These are phyloP conservation scores for Rhodinocichla rosea DNA, from an alignment of 2,113 vertebrate genomes.

Conservation along the genomic window DNA sequence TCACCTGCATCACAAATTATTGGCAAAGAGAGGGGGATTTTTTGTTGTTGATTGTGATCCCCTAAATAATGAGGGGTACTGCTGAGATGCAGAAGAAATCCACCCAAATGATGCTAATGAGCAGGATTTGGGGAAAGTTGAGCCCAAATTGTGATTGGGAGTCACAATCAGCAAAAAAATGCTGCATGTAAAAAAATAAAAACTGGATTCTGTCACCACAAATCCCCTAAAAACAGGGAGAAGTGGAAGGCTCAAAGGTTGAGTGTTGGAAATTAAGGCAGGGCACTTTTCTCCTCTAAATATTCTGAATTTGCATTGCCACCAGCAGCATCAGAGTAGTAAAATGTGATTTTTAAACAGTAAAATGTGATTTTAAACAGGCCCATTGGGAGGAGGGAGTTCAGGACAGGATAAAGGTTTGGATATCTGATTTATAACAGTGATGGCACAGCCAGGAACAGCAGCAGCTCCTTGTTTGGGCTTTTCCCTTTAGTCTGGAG, in stretches of 20 bases:
- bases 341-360: too few species aligned
- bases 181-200: background rate
- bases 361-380: too few species aligned
- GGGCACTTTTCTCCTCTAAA: background rate
- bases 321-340: background rate
- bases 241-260: background rate
- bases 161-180: constrained; percentile 50
- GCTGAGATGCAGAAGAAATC: constrained; percentile 56
- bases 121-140: constrained; percentile 50
- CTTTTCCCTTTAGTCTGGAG: background rate
- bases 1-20: constrained; percentile 53
- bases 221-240: background rate
- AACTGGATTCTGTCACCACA: background rate
- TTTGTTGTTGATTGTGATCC: background rate
- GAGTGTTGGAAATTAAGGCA: background rate
- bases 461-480: background rate
- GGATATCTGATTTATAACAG: background rate
- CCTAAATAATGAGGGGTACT: constrained; percentile 65
- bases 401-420: background rate
- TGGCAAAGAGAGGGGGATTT: background rate
- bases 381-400: background rate
- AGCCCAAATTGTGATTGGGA: constrained; percentile 52
- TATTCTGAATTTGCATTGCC: background rate
- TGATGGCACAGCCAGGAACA: background rate
- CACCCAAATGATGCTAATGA: constrained; percentile 62